Evolutionary conservation across 2,113 vertebrate species (phyloP).

Genomic region (Crotalus viridis): DNA sequence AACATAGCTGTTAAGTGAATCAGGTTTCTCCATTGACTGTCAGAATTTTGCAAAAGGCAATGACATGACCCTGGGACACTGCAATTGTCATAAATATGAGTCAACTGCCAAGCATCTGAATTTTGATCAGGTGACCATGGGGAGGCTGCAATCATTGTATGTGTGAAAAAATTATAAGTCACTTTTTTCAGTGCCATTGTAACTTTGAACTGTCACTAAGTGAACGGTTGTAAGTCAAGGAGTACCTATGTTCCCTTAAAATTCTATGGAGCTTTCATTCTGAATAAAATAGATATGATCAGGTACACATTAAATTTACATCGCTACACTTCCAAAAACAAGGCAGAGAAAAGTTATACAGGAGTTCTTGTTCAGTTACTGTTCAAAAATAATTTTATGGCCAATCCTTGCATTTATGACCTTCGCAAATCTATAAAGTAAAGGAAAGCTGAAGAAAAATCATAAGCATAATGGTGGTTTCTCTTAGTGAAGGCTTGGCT

Average conservation of each 20-base stretch:
- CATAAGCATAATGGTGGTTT: neutral
- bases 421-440: neutral
- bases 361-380: neutral
- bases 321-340: neutral
- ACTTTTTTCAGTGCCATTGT: neutral
- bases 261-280: neutral
- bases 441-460: neutral
- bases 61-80: neutral
- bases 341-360: neutral
- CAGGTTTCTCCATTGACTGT: neutral
- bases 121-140: neutral
- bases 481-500: neutral
- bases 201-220: neutral
- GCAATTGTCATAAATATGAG: neutral
- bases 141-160: neutral
- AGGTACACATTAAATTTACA: neutral
- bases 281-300: neutral
- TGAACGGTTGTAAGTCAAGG: neutral
- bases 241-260: neutral
- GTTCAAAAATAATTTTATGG: neutral
- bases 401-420: neutral
- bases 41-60: neutral
- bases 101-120: neutral
- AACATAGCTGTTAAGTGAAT: neutral
- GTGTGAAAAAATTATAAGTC: neutral